Base-by-base conservation (phyloP, 2,888 invertebrate species). In the Synergus gifuensis region DNA sequence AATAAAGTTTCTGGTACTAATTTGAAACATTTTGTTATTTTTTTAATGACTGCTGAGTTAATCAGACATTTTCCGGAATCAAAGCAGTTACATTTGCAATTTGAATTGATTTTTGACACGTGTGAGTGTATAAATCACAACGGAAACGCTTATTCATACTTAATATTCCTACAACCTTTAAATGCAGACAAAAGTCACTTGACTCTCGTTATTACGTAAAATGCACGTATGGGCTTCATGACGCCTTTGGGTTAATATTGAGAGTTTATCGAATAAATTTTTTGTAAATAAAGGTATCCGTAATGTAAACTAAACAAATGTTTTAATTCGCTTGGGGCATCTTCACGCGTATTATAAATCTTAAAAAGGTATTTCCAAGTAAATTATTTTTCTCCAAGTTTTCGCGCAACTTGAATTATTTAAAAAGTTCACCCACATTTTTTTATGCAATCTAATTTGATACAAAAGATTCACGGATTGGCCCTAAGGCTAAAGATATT, bases 81-180 rank as follows among this genome's bases (percentile, higher is more conserved):
- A 12, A 62, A 62, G 5, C 14, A 28, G 62, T 28, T 22, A 28
- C 28, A 22, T 28, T 62, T 12, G 28, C 62, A 28, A 62, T 28
- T 22, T 12, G 28, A 62, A 62, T 62, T 28, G 14, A 14, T 62
- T 62, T 62, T 28, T 28, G 28, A 62, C 28, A 14, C 5, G 5
- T 28, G 62, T 14, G 14, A 4, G 28, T 22, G 62, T 60, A 22
- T 60, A 22, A 62, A 28, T 28, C 14, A 7, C 28, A 62, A 28
- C 62, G 62, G 62, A 62, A 62, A 62, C 28, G 62, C 28, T 62
- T 62, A 62, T 62, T 62, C 62, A 62, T 14, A 62, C 62, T 67
- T 67, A 46, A 44, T 46, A 67, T 46, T 73, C 36, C 9, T 1
- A 73, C 14, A 36, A 4, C 9, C 36, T 36, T 54, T 49, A 73